Conservation (phyloP, 2,113 vertebrate genomes). For the Calidris pugnax region DNA sequence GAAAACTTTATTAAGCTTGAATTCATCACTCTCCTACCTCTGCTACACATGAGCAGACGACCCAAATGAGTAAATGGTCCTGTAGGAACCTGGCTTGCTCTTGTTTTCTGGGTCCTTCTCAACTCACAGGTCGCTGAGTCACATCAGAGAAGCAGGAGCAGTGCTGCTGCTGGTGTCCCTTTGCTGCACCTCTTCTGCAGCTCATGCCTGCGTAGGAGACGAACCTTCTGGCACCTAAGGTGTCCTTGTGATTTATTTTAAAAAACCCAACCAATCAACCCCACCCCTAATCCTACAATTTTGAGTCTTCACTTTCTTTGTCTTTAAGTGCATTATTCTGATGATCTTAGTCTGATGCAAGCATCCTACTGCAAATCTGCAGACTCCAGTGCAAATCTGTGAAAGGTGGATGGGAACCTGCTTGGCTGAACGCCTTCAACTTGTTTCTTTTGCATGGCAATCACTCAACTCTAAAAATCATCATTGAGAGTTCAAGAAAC, state of each 20-base stretch:
- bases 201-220: fast-evolving
- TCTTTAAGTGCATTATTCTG: fast-evolving
- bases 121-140: background rate
- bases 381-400: background rate
- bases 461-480: background rate
- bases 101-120: background rate
- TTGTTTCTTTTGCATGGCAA: background rate
- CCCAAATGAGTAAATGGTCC: background rate
- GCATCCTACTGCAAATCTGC: background rate
- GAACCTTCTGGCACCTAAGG: background rate
- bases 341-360: background rate
- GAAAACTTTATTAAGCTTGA: background rate
- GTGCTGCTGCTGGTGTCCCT: background rate
- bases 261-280: background rate
- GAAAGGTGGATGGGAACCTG: background rate
- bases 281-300: fast-evolving
- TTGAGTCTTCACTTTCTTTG: background rate
- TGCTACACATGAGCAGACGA: fast-evolving
- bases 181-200: fast-evolving
- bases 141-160: background rate
- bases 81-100: background rate
- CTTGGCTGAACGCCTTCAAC: background rate
- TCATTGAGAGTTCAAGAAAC: background rate
- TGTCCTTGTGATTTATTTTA: background rate
- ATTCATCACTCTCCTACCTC: background rate